These are phyloP conservation scores for Plotosus lineatus DNA, from an alignment of 2,113 vertebrate genomes.

Conservation along the genomic window DNA sequence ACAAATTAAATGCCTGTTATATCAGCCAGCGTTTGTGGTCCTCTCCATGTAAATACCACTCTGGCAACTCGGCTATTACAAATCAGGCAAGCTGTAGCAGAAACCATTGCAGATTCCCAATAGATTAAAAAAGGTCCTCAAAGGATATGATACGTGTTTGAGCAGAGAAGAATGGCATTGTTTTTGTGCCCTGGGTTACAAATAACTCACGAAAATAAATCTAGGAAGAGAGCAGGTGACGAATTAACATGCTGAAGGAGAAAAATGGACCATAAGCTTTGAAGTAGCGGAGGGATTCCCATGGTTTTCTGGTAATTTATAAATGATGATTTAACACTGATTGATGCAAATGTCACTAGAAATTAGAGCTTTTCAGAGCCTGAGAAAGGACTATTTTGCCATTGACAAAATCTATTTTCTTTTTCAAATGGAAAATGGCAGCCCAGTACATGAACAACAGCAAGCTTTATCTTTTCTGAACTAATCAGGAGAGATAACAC, in stretches of 20 bases:
- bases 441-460: neutral
- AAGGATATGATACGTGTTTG: constrained; percentile 33
- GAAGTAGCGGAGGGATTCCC: neutral
- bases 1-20: constrained; percentile 38
- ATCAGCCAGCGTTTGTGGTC: constrained; percentile 32
- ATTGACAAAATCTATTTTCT: neutral
- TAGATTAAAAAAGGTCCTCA: too few relatives aligned
- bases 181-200: constrained; percentile 45
- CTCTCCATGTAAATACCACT: constrained; percentile 37
- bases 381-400: neutral
- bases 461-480: neutral
- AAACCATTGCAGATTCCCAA: constrained; percentile 39
- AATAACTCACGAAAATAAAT: constrained; percentile 20
- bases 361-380: neutral
- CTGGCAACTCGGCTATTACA: constrained; percentile 37
- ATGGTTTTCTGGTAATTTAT: neutral
- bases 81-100: constrained; percentile 29
- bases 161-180: constrained; percentile 21
- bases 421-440: constrained; percentile 5
- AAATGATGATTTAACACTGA: neutral
- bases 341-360: neutral
- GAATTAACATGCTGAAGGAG: constrained; percentile 14
- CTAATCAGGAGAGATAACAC: neutral
- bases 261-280: neutral
- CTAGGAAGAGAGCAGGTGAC: constrained; percentile 22